Conservation (phyloP, 2,888 invertebrate genomes). For the Melieria crassipennis region DNA sequence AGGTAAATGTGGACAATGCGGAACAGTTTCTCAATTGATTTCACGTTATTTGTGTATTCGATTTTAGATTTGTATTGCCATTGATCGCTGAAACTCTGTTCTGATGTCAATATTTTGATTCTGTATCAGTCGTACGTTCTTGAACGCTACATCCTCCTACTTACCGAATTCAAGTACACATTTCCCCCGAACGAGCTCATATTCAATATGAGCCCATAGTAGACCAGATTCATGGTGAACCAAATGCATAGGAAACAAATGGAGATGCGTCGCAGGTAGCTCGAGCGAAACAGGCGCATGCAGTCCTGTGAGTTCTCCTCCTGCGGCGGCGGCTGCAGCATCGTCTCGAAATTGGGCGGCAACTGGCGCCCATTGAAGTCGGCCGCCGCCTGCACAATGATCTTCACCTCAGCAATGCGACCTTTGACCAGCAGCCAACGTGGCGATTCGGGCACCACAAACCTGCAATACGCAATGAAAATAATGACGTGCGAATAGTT, state of each 20-base stretch:
- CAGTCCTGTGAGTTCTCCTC: slow-evolving; percentile 69
- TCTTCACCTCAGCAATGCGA: slow-evolving; percentile 75
- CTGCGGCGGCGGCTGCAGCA: slow-evolving; percentile 69
- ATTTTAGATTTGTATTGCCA: not conserved
- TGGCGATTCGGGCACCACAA: slow-evolving; percentile 82
- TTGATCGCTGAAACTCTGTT: too few relatives aligned
- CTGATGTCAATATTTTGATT: too few relatives aligned
- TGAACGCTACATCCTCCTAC: slow-evolving; percentile 45
- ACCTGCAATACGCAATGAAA: slow-evolving; percentile 67
- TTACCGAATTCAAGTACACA: slow-evolving; percentile 78
- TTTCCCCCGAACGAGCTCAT: slow-evolving; percentile 80
- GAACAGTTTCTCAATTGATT: not conserved
- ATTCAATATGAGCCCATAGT: slow-evolving; percentile 73
- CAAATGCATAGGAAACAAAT: slow-evolving; percentile 78
- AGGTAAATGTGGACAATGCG: not conserved
- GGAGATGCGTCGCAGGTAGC: slow-evolving; percentile 73
- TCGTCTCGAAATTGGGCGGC: slow-evolving; percentile 76
- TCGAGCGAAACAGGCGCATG: slow-evolving; percentile 74
- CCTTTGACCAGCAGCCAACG: slow-evolving; percentile 81
- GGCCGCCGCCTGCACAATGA: slow-evolving; percentile 74
- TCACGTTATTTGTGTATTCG: not conserved
- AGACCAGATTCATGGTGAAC: slow-evolving; percentile 74
- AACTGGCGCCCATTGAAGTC: slow-evolving; percentile 73
- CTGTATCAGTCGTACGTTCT: too few relatives aligned
- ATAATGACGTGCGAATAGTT: not conserved